phyloP scores from a whole-genome alignment of 2,888 invertebrate genomes.

The Scaptomyza polygonia region DNA sequence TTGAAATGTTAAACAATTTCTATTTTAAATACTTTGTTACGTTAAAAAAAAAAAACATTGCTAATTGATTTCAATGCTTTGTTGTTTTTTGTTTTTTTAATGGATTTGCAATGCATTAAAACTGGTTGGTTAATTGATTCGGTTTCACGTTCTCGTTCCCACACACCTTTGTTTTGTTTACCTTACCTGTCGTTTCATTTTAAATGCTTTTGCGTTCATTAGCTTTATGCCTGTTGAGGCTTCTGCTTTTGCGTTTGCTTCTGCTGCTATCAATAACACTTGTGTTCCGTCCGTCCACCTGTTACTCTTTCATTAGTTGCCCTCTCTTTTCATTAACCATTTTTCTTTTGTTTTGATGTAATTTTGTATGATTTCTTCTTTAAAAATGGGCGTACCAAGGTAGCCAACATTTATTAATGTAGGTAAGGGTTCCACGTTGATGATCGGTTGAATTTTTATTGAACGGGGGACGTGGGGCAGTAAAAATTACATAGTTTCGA shows the following conservation, averaged over 20 bases:
- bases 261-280: slow-evolving; percentile 41
- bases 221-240: slow-evolving; percentile 34
- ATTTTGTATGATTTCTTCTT: slow-evolving; percentile 36
- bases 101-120: slow-evolving; percentile 57
- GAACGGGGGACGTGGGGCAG: not conserved
- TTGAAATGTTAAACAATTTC: slow-evolving; percentile 7
- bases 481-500: slow-evolving; percentile 43
- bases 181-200: slow-evolving; percentile 57
- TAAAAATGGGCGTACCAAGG: slow-evolving; percentile 20
- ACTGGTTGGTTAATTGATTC: slow-evolving; percentile 57
- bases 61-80: slow-evolving; percentile 17
- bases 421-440: slow-evolving; percentile 26
- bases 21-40: slow-evolving; percentile 8
- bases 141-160: slow-evolving; percentile 41
- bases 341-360: slow-evolving; percentile 18
- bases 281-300: slow-evolving; percentile 32
- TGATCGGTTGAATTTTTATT: slow-evolving; percentile 21
- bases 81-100: slow-evolving; percentile 20
- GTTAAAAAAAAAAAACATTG: not conserved
- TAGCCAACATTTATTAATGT: slow-evolving; percentile 12
- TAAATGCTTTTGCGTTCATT: slow-evolving; percentile 62
- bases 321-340: not conserved
- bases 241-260: slow-evolving; percentile 17
- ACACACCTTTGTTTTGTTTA: slow-evolving; percentile 52
- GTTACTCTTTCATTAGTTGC: slow-evolving; percentile 49